Evolutionary conservation across 2,888 invertebrate genomes (phyloP).

Genomic region (Thereva unica): DNA sequence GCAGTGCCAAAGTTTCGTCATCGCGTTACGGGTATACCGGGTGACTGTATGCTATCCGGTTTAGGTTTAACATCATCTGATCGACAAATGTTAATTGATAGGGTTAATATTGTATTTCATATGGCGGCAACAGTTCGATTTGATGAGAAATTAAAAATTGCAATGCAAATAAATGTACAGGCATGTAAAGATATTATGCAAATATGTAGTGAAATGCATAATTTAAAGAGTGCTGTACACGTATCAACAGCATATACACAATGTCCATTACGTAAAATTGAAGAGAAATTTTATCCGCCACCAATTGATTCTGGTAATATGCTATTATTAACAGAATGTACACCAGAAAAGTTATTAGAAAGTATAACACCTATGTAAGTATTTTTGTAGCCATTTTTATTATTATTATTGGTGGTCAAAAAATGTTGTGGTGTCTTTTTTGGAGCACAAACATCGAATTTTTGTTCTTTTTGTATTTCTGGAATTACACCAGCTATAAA

Average conservation of each 20-base stretch:
- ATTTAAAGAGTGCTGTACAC: slow-evolving; percentile 60
- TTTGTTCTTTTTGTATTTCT: slow-evolving; percentile 1
- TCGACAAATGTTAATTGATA: slow-evolving; percentile 57
- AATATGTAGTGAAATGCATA: slow-evolving; percentile 67
- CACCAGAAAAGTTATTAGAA: slow-evolving; percentile 61
- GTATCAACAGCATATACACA: slow-evolving; percentile 66
- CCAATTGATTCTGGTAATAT: slow-evolving; percentile 61
- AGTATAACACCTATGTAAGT: slow-evolving; percentile 61
- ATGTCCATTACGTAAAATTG: slow-evolving; percentile 59
- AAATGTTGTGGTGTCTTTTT: too few species aligned
- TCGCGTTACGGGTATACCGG: slow-evolving; percentile 61
- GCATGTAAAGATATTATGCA: slow-evolving; percentile 69
- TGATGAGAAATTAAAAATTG: slow-evolving; percentile 74
- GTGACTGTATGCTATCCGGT: slow-evolving; percentile 62
- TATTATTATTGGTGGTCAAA: neutral
- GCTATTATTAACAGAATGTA: slow-evolving; percentile 60
- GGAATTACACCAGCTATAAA: too few species aligned
- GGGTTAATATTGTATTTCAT: slow-evolving; percentile 63
- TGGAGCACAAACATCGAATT: too few species aligned
- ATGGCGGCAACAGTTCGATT: slow-evolving; percentile 67
- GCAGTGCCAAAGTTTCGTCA: slow-evolving; percentile 63
- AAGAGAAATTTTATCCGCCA: slow-evolving; percentile 63
- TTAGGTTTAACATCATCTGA: slow-evolving; percentile 61
- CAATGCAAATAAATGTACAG: slow-evolving; percentile 74
- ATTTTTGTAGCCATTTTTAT: neutral